phyloP scores from a whole-genome alignment of 2,113 vertebrate species.

The Chauna torquata region DNA sequence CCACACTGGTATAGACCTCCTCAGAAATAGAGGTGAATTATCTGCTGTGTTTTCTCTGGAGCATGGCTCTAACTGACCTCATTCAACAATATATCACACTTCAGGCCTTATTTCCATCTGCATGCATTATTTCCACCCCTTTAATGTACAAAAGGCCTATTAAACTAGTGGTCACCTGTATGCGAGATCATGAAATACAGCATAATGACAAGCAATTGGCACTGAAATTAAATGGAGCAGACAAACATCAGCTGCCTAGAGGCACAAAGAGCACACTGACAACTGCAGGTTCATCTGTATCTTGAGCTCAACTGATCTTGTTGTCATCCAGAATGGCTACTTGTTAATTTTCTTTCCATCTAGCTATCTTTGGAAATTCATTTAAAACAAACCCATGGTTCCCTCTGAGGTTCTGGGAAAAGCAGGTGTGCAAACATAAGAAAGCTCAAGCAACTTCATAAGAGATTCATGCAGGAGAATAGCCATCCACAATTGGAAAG shows the following conservation, averaged over 20 bases:
- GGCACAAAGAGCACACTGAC: background rate
- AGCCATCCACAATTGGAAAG: background rate
- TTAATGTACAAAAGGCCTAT: background rate
- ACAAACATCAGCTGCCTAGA: background rate
- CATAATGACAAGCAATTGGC: background rate
- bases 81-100: background rate
- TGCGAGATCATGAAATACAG: background rate
- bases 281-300: background rate
- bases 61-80: background rate
- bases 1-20: accelerated
- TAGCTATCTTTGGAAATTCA: background rate
- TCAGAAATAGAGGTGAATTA: background rate
- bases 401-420: background rate
- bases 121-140: background rate
- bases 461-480: background rate
- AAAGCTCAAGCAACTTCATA: background rate
- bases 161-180: background rate
- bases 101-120: background rate
- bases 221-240: background rate
- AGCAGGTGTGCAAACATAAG: background rate
- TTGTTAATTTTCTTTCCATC: background rate
- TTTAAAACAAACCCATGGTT: background rate
- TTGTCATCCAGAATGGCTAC: background rate
- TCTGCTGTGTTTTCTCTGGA: background rate
- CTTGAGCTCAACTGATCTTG: background rate